phyloP scores from a whole-genome alignment of 1,140 invertebrate species.

The Rhyacophila brunnea region DNA sequence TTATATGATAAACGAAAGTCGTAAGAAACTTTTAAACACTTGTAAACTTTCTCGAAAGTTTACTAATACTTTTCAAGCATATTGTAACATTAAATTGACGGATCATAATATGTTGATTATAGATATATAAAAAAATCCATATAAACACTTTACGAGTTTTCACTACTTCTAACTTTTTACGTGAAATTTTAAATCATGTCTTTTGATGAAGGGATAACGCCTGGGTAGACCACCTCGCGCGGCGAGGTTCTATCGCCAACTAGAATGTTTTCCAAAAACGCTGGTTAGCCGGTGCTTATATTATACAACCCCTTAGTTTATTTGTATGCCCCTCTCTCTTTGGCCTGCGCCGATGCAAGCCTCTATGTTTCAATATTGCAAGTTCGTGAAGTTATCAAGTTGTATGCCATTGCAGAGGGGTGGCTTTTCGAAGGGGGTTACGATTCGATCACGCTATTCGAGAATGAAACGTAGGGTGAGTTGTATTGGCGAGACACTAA shows the following conservation, averaged over 20 bases:
- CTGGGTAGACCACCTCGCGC: background rate
- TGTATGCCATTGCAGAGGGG: background rate
- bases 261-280: conserved; percentile 10
- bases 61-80: too few relatives aligned
- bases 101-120: too few relatives aligned
- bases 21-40: too few relatives aligned
- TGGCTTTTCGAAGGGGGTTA: background rate
- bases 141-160: too few relatives aligned
- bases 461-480: too few relatives aligned
- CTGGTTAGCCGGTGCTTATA: background rate
- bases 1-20: too few relatives aligned
- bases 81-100: too few relatives aligned
- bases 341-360: background rate
- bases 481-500: too few relatives aligned
- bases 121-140: too few relatives aligned
- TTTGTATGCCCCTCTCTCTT: background rate
- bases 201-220: background rate
- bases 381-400: background rate
- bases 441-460: too few relatives aligned
- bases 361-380: conserved; percentile 1
- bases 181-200: background rate
- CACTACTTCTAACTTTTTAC: conserved; percentile 5
- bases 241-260: conserved; percentile 13
- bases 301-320: background rate
- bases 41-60: too few relatives aligned